Percentiles rank a stretch among this genome's conserved stretches.
These are phyloP conservation scores for Eubasilissa regina DNA, from an alignment of 1,140 invertebrate species.

Conservation along the genomic window DNA sequence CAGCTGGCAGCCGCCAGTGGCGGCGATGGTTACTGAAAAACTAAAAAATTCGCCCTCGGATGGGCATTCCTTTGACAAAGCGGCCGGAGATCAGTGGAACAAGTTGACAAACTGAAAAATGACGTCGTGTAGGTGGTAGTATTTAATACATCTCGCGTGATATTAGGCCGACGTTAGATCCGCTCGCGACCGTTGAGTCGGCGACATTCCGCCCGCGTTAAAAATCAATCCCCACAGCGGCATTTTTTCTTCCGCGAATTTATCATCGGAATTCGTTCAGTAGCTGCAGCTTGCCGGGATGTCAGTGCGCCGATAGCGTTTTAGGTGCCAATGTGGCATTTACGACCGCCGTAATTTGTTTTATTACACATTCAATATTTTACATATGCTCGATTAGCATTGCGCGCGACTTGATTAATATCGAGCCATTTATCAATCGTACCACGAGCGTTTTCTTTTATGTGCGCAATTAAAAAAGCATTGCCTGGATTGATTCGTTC, in stretches of 20 bases:
- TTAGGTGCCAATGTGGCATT: slow-evolving; percentile 22
- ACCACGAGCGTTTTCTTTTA: neutral
- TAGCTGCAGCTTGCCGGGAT: neutral
- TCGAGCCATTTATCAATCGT: neutral
- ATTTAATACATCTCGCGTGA: too few species aligned
- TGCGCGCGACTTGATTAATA: slow-evolving; percentile 4
- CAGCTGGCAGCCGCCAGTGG: too few species aligned
- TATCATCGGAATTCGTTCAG: slow-evolving; percentile 45
- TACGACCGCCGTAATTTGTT: neutral
- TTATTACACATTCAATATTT: slow-evolving; percentile 7
- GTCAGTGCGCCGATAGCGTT: neutral
- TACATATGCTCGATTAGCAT: neutral
- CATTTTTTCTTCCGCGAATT: slow-evolving; percentile 52
- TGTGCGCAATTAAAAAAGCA: neutral
- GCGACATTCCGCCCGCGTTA: slow-evolving; percentile 27
- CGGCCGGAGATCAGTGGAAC: too few species aligned
- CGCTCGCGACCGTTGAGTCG: too few species aligned
- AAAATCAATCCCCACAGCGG: slow-evolving; percentile 48
- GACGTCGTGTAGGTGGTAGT: too few species aligned
- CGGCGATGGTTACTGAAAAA: too few species aligned
- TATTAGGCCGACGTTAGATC: too few species aligned
- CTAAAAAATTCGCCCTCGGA: too few species aligned
- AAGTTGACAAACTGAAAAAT: too few species aligned
- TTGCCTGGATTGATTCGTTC: neutral
- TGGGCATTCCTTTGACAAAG: too few species aligned